Percentiles rank a stretch among this genome's conserved stretches.
Evolutionary conservation across 2,797 vertebrate genomes (phyloP).

Genomic region (Cheirogaleus major): DNA sequence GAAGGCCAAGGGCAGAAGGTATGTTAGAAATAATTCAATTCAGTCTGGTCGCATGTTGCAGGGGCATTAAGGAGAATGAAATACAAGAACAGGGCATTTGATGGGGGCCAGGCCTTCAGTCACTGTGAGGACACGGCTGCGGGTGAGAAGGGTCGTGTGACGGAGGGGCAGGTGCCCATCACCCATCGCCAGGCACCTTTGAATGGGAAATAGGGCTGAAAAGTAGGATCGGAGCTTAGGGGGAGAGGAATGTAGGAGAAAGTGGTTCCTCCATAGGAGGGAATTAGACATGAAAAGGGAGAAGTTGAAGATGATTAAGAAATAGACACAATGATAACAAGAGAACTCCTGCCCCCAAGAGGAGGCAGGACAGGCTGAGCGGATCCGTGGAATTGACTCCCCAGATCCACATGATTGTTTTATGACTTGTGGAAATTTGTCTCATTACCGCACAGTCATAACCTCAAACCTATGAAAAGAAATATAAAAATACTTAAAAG

Average conservation of each 20-base stretch:
- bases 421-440: background rate
- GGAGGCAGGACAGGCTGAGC: background rate
- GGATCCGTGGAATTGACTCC: fast-evolving
- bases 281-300: background rate
- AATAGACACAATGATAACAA: background rate
- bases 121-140: fast-evolving
- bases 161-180: fast-evolving
- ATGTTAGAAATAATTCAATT: background rate
- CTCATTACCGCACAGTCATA: background rate
- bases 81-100: background rate
- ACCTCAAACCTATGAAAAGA: background rate
- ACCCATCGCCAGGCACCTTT: background rate
- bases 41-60: background rate
- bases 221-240: background rate
- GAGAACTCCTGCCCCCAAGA: background rate
- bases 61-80: background rate
- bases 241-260: background rate
- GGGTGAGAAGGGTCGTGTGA: background rate
- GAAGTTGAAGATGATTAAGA: background rate
- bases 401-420: background rate
- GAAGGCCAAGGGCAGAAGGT: background rate
- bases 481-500: background rate
- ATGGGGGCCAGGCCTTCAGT: fast-evolving
- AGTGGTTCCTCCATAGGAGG: too few species aligned
- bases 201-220: background rate